Evolutionary conservation across 2,113 vertebrate genomes (phyloP).

Genomic region (Cebus imitator): DNA sequence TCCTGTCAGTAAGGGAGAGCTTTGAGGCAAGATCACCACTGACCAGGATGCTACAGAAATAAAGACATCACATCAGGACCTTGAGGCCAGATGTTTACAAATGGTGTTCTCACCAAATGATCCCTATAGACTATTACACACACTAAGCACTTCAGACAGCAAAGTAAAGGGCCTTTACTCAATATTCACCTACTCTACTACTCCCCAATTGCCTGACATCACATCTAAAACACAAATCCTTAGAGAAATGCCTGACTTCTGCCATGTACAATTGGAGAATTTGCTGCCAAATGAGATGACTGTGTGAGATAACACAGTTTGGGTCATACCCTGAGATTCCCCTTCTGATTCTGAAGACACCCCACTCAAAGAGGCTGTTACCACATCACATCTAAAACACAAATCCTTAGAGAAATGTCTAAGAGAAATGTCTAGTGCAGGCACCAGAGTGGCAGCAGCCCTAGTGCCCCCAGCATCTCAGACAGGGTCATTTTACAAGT

Average conservation of each 20-base stretch:
- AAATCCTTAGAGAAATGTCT: too few species aligned
- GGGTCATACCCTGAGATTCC: background rate
- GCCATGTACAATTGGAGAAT: background rate
- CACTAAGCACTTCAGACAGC: background rate
- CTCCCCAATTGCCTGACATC: background rate
- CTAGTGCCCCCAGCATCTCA: too few species aligned
- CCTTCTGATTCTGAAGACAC: too few species aligned
- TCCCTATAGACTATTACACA: background rate
- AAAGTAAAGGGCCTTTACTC: background rate
- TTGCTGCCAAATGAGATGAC: background rate
- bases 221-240: background rate
- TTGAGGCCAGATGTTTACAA: background rate
- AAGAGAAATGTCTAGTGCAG: too few species aligned
- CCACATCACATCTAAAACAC: background rate
- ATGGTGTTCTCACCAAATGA: background rate
- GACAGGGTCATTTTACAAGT: too few species aligned
- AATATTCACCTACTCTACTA: background rate
- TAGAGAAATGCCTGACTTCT: background rate
- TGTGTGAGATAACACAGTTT: background rate
- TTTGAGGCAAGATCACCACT: background rate
- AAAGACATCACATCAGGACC: background rate
- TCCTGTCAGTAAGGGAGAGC: background rate
- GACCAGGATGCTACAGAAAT: rapidly evolving
- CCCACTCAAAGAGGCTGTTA: background rate
- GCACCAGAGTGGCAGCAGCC: background rate